phyloP scores from a whole-genome alignment of 2,797 vertebrate species.

The Pantherophis alleghaniensis region DNA sequence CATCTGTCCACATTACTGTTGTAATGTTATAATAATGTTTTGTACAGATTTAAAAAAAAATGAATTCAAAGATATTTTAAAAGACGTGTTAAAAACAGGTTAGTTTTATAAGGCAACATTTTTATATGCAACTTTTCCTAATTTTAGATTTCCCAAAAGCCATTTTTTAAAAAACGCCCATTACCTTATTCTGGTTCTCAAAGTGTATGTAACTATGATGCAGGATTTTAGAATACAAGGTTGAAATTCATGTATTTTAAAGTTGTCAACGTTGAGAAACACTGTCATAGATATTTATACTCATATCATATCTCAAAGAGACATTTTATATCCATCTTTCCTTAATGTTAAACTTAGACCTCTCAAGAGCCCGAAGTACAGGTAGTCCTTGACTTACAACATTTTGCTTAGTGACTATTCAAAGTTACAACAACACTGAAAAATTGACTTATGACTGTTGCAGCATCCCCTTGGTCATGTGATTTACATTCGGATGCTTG shows the following conservation, averaged over 20 bases:
- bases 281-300: not conserved
- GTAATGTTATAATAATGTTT: not conserved
- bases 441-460: no score
- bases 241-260: no score
- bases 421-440: no score
- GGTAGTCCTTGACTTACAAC: no score
- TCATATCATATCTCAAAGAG: not conserved
- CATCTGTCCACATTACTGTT: not conserved
- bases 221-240: not conserved
- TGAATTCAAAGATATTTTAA: not conserved
- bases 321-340: not conserved
- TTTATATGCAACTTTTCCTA: not conserved
- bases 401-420: no score
- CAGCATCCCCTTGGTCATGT: no score
- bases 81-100: not conserved
- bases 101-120: not conserved
- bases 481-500: no score
- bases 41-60: not conserved
- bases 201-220: not conserved
- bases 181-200: not conserved
- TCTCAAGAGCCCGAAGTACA: not conserved
- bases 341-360: not conserved
- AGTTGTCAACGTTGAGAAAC: no score
- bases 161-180: not conserved
- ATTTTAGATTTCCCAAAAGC: not conserved